phyloP scores from a whole-genome alignment of 1,140 invertebrate genomes.

The Calliopsis andreniformis region DNA sequence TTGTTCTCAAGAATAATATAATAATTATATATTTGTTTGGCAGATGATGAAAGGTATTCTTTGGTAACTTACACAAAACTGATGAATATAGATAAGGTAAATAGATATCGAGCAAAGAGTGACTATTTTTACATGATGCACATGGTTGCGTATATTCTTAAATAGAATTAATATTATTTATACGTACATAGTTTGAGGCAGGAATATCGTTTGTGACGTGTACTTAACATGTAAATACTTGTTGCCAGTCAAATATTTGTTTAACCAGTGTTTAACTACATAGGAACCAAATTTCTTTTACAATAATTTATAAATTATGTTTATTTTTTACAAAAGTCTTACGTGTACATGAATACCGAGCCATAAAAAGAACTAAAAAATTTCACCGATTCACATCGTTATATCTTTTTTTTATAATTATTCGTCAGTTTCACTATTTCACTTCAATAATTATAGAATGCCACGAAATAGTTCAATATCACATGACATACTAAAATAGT shows the following conservation, averaged over 20 bases:
- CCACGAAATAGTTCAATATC: conserved; percentile 12
- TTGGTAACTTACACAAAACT: conserved; percentile 54
- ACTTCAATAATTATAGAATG: background rate
- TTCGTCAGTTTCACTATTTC: conserved; percentile 43
- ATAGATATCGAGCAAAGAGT: conserved; percentile 35
- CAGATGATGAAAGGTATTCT: conserved; percentile 53
- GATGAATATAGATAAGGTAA: conserved; percentile 32
- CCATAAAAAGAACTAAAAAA: conserved; percentile 62
- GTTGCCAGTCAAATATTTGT: conserved; percentile 43
- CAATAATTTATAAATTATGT: conserved; percentile 73
- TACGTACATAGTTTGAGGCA: conserved; percentile 28
- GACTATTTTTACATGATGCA: conserved; percentile 31
- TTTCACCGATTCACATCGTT: conserved; percentile 31
- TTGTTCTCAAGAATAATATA: conserved; percentile 47
- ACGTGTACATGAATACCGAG: conserved; percentile 63
- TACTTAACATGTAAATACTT: conserved; percentile 8
- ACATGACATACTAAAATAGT: background rate
- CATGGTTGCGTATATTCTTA: conserved; percentile 39
- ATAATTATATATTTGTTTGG: conserved; percentile 35
- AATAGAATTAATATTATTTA: conserved; percentile 28
- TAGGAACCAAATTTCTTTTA: conserved; percentile 60
- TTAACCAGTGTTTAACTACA: conserved; percentile 35
- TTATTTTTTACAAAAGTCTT: conserved; percentile 72
- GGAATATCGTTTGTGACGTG: conserved; percentile 27
- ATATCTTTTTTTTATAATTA: conserved; percentile 44